A percentile compares a stretch with the other conserved stretches of the same genome.
Evolutionary conservation across 2,797 vertebrate genomes (phyloP).

Genomic region (Allobates femoralis): DNA sequence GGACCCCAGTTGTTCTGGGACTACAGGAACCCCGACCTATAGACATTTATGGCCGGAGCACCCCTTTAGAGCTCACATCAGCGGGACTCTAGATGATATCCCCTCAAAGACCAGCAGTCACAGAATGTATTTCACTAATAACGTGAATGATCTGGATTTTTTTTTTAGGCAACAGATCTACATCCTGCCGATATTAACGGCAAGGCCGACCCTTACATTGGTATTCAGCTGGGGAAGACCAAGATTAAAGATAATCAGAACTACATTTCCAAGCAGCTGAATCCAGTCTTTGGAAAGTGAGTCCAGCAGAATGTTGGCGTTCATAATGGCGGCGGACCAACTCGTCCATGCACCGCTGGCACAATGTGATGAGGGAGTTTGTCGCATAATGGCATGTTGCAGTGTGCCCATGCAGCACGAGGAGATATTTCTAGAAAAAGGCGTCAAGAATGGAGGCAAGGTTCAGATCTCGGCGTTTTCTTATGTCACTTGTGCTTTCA

Average conservation of each 20-base stretch:
- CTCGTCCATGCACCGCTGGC: not conserved
- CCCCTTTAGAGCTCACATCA: not conserved
- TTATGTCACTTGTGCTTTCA: not conserved
- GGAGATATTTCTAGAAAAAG: not conserved
- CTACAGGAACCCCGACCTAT: no score
- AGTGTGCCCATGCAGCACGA: not conserved
- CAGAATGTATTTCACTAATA: no score
- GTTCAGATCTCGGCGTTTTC: not conserved
- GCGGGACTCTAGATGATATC: no score
- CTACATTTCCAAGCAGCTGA: constrained; percentile 98
- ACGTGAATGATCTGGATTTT: not conserved
- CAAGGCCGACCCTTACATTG: constrained; percentile 94
- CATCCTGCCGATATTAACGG: constrained; percentile 98
- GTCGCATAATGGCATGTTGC: not conserved
- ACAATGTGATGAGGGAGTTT: not conserved
- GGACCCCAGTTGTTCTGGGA: no score
- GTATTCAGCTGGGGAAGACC: constrained; percentile 90
- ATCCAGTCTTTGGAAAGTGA: constrained; percentile 97
- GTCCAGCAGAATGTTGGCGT: constrained; percentile 64
- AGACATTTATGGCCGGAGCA: not conserved
- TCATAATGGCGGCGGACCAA: not conserved
- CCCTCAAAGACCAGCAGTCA: not conserved
- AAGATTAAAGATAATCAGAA: constrained; percentile 98
- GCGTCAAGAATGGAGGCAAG: not conserved
- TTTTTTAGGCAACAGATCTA: constrained; percentile 88